Base-by-base conservation (phyloP, 1,140 invertebrate species). In the Danaus plexippus region DNA sequence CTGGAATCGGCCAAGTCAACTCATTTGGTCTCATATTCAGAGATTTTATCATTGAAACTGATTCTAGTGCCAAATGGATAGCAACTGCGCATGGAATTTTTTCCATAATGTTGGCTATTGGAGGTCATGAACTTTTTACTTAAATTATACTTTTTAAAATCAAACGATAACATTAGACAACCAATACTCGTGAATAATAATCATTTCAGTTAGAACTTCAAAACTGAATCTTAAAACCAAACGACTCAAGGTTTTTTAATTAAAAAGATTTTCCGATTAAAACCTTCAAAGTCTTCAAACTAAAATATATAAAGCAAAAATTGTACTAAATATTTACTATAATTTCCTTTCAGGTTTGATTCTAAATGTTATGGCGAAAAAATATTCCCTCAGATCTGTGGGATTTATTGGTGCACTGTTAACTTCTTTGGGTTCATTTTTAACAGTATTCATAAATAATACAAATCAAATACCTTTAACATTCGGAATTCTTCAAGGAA, bases 1-100 rank as follows among this genome's bases (percentile, higher is more conserved):
- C 87, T 53, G 87, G 85, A 11, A 69, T 90, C 22, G 87, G 89
- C 3, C 88, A 89, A 22, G 64, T 90, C 40, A 86, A 91, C 66
- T 90, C 89, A 3, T 93, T 93, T 60, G 90, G 90, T 9, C 73
- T 93, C 11, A 86, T 93, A 32, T 92, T 90, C 59, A 90, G 90
- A 47, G 89, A 91, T 59, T 91, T 91, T 65, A 89, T 93, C 4
- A 71, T 79, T 43, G 79, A 77, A 3, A 85, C 92, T 10, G 81
- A 88, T 5, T 90, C 90, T 9, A 88, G 88, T 64, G 88, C 89
- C 1, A 89, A 88, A 58, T 89, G 88, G 0, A 85, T 90, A 42
- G 90, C 90, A 2, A 75, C 90, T 13, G 88, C 90, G 2, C 72
- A 82, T 62, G 81, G 79, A 47, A 73, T 80, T 0, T 82, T 85